Percentiles rank a stretch among this genome's conserved stretches.
Conservation (phyloP, 2,113 vertebrate genomes). For the Sakesphorus luctuosus region DNA sequence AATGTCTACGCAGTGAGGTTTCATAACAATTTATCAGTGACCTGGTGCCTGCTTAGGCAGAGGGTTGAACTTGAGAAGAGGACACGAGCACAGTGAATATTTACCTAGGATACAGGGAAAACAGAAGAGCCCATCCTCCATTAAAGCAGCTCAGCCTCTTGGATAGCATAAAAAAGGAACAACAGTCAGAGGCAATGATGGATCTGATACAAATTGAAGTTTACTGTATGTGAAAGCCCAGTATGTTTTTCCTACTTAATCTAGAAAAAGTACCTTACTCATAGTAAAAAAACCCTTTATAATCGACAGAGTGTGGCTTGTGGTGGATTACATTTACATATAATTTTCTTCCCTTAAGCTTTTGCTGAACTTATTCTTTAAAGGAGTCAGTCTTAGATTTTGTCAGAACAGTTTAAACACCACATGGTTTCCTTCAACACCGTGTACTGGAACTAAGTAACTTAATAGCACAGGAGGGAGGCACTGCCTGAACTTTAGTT, state of each 20-base stretch:
- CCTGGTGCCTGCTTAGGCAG: slow-evolving; percentile 13
- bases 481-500: slow-evolving; percentile 41
- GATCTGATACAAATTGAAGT: background rate
- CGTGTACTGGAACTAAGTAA: background rate
- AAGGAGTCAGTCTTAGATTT: background rate
- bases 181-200: background rate
- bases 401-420: background rate
- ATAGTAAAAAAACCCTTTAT: background rate
- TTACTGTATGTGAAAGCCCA: background rate
- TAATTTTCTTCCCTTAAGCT: background rate
- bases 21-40: slow-evolving; percentile 44
- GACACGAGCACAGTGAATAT: slow-evolving; percentile 2
- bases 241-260: background rate
- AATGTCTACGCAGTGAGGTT: background rate
- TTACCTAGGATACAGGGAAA: slow-evolving; percentile 63
- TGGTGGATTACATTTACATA: background rate
- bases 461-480: slow-evolving; percentile 51
- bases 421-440: background rate
- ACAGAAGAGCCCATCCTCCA: background rate
- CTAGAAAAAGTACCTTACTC: background rate
- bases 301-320: background rate
- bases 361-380: background rate
- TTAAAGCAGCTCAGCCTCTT: background rate
- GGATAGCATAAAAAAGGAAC: background rate
- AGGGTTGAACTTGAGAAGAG: slow-evolving; percentile 52